phyloP scores from a whole-genome alignment of 2,888 invertebrate genomes.

The Agapostemon virescens region DNA sequence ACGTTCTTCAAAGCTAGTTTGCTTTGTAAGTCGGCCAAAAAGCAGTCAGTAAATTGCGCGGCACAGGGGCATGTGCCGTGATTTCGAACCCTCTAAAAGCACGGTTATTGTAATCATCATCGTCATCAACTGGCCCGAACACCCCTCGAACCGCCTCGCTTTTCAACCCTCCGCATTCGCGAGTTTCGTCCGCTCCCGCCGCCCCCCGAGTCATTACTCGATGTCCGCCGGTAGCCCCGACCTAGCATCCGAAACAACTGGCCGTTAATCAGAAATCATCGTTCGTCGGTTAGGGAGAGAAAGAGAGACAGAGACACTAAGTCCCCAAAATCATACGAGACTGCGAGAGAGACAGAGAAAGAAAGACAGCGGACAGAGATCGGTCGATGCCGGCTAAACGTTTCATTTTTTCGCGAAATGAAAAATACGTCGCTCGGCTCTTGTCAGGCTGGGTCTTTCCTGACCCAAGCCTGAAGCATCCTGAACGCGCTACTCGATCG shows the following conservation, averaged over 20 bases:
- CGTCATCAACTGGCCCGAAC: constrained; percentile 64
- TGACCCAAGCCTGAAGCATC: background rate
- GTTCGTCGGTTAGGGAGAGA: constrained; percentile 64
- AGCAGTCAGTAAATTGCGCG: constrained; percentile 46
- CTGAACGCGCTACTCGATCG: too few relatives aligned
- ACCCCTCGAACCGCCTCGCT: constrained; percentile 53
- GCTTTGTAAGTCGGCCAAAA: constrained; percentile 41
- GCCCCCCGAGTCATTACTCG: constrained; percentile 80
- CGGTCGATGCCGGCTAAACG: constrained; percentile 45
- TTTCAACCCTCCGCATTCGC: constrained; percentile 65
- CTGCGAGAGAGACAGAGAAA: constrained; percentile 42
- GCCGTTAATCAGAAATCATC: constrained; percentile 80
- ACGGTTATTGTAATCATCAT: constrained; percentile 75
- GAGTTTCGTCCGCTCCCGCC: constrained; percentile 72
- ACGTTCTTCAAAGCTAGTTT: constrained; percentile 33
- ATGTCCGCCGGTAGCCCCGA: constrained; percentile 76
- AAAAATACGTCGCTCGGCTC: background rate
- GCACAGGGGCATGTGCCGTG: constrained; percentile 51
- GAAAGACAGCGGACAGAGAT: constrained; percentile 28
- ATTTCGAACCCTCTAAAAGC: constrained; percentile 72
- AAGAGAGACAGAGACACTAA: constrained; percentile 41
- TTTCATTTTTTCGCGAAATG: constrained; percentile 21
- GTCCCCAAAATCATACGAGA: constrained; percentile 61
- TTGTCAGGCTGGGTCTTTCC: background rate
- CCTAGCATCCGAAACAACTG: constrained; percentile 78